Evolutionary conservation across 2,888 invertebrate species (phyloP), one percentile per base, ranked within the genome.

Genomic region (Drosophila atripex): DNA sequence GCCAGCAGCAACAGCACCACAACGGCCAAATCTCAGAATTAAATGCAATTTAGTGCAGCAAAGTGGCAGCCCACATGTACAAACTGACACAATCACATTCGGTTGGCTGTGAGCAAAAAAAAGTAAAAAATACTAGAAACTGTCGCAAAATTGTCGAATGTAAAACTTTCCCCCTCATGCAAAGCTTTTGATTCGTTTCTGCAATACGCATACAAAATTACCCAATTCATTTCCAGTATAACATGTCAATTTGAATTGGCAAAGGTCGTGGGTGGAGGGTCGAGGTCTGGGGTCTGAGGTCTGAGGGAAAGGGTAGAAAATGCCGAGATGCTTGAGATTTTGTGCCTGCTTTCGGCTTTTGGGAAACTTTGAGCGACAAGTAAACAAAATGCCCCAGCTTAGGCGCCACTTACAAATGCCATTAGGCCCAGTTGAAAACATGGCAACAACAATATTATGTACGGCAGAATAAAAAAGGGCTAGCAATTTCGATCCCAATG

Each of bases 41-140:
- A 83, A 83, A 86, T 83, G 82, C 82, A 83, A 83, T 83, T 83
- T 83, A 82, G 80, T 86, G 80, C 86, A 80, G 80, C 84, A 84
- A 86, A 86, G 84, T 82, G 86, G 78, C 82, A 84, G 56, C 79
- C 65, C 43, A 46, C 65, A 69, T 45, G 47, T 50, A 68, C 43
- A 55, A 38, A 52, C 45, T 63, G 51, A 55, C 30, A 76, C 80
- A 76, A 69, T 68, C 70, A 65, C 75, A 74, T 75, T 60, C 71
- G 68, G 73, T 78, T 71, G 59, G 63, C 65, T 65, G 56, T 35
- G 28, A 32, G 53, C 38, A 51, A 6, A 39, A 14, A 16, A 16
- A 41, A 14, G 21, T 23, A 39, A 16, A 41, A 35, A 14, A n/a
- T 6, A 6, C 1, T 1, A 35, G 18, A 45, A 76, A 63, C 65